phyloP scores from a whole-genome alignment of 2,888 invertebrate species.

The Leptopterna dolabrata region DNA sequence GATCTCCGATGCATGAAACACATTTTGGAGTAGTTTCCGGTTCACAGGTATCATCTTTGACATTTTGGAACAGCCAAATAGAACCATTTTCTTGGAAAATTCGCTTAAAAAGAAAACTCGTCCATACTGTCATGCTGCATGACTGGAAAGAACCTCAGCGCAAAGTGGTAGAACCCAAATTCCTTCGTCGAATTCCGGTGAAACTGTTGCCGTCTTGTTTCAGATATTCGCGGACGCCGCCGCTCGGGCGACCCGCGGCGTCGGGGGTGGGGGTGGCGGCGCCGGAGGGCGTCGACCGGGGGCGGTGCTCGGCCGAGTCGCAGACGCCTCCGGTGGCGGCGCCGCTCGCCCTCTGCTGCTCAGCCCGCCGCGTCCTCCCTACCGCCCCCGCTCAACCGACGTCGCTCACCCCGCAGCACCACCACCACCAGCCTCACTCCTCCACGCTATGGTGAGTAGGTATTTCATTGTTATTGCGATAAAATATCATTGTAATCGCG shows the following conservation, averaged over 20 bases:
- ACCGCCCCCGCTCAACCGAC: conserved; percentile 50
- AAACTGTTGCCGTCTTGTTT: not conserved
- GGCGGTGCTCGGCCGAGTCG: conserved; percentile 36
- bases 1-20: too few relatives aligned
- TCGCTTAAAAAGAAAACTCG: too few relatives aligned
- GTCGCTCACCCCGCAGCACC: conserved; percentile 51
- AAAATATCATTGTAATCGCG: not conserved
- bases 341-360: conserved; percentile 55
- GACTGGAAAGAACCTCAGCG: too few relatives aligned
- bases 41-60: too few relatives aligned
- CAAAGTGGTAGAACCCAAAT: too few relatives aligned
- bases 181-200: too few relatives aligned
- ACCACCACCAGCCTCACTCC: conserved; percentile 42
- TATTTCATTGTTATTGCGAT: not conserved
- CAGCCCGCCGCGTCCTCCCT: conserved; percentile 50
- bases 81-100: too few relatives aligned
- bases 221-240: conserved; percentile 58
- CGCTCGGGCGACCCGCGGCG: conserved; percentile 52
- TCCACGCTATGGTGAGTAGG: conserved; percentile 55
- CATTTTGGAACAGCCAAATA: too few relatives aligned
- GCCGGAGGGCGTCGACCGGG: conserved; percentile 18
- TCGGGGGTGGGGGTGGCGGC: not conserved
- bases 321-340: conserved; percentile 44
- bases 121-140: too few relatives aligned
- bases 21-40: too few relatives aligned